Evolutionary conservation across 2,888 invertebrate species (phyloP).

Genomic region (Chesias legatella): DNA sequence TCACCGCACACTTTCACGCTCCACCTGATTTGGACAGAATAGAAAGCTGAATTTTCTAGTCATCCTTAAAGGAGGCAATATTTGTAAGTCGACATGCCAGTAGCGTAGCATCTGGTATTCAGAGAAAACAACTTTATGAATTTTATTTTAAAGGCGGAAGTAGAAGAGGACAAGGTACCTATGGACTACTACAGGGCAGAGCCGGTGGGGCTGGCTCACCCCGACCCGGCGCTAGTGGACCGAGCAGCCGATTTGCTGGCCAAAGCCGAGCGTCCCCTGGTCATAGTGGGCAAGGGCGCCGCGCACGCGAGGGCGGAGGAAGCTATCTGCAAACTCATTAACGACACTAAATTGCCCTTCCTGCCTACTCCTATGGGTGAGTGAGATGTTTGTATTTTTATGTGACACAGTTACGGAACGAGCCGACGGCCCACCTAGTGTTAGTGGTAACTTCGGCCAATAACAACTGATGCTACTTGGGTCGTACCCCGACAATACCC

Average conservation of each 20-base stretch:
- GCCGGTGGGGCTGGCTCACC: conserved; percentile 84
- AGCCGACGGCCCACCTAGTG: too few species aligned
- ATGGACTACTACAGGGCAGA: conserved; percentile 74
- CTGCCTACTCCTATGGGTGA: conserved; percentile 96
- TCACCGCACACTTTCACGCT: too few species aligned
- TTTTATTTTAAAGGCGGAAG: conserved; percentile 59
- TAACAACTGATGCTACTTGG: too few species aligned
- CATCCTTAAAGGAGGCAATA: too few species aligned
- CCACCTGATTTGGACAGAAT: too few species aligned
- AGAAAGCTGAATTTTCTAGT: too few species aligned
- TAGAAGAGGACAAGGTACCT: conserved; percentile 63
- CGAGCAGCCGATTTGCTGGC: conserved; percentile 85
- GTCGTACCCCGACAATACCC: too few species aligned
- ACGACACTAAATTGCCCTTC: conserved; percentile 89
- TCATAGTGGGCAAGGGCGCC: conserved; percentile 95
- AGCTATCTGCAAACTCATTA: conserved; percentile 84
- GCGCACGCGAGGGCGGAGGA: conserved; percentile 90
- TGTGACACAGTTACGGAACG: too few species aligned
- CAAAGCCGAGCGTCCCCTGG: conserved; percentile 89
- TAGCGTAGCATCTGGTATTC: too few species aligned
- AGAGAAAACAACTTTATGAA: too few species aligned
- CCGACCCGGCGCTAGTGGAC: conserved; percentile 84
- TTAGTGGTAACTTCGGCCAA: too few species aligned
- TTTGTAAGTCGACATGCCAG: too few species aligned
- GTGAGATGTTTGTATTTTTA: conserved; percentile 4